These are phyloP conservation scores for Tipula vernalis DNA, from an alignment of 2,888 invertebrate genomes.

Conservation along the genomic window DNA sequence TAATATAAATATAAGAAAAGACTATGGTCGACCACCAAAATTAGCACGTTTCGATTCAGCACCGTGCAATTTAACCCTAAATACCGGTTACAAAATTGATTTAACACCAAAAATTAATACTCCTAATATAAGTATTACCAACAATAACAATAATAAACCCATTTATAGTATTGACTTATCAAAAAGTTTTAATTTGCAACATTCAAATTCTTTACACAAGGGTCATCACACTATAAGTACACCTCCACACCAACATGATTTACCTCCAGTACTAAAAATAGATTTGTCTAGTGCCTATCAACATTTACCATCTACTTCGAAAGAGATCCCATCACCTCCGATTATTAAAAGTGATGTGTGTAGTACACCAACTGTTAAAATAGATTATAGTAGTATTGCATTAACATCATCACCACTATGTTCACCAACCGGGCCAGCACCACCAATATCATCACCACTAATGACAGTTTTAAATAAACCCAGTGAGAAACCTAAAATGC, in stretches of 20 bases:
- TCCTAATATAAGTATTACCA: background rate
- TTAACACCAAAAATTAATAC: constrained; percentile 7
- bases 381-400: constrained; percentile 31
- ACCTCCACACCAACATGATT: background rate
- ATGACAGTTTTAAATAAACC: background rate
- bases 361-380: constrained; percentile 33
- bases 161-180: constrained; percentile 6
- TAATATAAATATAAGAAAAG: background rate
- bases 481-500: background rate
- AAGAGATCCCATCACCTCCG: background rate
- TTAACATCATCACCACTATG: constrained; percentile 14
- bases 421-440: constrained; percentile 16
- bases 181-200: background rate
- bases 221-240: constrained; percentile 6
- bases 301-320: background rate
- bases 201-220: background rate
- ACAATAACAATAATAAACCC: background rate
- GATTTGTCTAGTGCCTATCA: constrained; percentile 18
- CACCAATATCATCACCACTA: constrained; percentile 13
- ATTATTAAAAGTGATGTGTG: constrained; percentile 19
- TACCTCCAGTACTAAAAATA: constrained; percentile 29
- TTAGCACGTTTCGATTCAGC: constrained; percentile 18
- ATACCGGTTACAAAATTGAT: background rate
- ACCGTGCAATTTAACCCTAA: constrained; percentile 14
- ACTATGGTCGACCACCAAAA: constrained; percentile 16